phyloP scores from a whole-genome alignment of 2,113 vertebrate species.

The Mesoclemmys tuberculata region DNA sequence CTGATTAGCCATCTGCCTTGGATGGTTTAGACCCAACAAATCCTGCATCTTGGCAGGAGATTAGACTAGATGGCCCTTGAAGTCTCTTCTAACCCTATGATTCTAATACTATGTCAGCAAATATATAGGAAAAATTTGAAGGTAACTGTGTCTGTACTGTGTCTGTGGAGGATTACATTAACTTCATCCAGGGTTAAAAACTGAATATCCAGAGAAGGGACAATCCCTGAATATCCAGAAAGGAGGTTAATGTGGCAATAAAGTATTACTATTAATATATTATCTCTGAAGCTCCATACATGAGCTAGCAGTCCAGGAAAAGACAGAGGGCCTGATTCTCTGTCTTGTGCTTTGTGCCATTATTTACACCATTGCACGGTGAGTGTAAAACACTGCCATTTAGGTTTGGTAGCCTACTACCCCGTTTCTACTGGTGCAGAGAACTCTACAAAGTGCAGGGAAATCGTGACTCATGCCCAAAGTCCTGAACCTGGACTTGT shows the following conservation, averaged over 20 bases:
- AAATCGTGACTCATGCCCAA: background rate
- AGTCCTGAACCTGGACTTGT: background rate
- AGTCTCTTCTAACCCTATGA: too few species aligned
- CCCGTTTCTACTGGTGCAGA: background rate
- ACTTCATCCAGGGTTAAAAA: background rate
- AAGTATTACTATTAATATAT: background rate
- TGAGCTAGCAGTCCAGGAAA: background rate
- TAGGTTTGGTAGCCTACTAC: background rate
- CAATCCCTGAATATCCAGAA: background rate
- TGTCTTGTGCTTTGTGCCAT: background rate
- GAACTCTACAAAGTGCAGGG: background rate
- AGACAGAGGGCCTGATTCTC: background rate
- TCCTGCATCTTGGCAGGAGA: too few species aligned
- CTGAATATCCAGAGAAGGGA: background rate
- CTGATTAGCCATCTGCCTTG: too few species aligned
- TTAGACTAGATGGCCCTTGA: too few species aligned
- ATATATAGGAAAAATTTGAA: background rate
- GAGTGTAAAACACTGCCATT: background rate
- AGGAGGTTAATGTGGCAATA: background rate
- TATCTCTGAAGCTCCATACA: background rate
- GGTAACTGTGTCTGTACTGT: background rate
- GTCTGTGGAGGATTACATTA: background rate
- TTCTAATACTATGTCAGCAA: background rate
- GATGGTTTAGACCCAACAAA: too few species aligned
- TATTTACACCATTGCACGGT: background rate